A percentile compares a stretch with the other conserved stretches of the same genome.
phyloP scores from a whole-genome alignment of 2,797 vertebrate species.

The Odontamblyopus rebecca region DNA sequence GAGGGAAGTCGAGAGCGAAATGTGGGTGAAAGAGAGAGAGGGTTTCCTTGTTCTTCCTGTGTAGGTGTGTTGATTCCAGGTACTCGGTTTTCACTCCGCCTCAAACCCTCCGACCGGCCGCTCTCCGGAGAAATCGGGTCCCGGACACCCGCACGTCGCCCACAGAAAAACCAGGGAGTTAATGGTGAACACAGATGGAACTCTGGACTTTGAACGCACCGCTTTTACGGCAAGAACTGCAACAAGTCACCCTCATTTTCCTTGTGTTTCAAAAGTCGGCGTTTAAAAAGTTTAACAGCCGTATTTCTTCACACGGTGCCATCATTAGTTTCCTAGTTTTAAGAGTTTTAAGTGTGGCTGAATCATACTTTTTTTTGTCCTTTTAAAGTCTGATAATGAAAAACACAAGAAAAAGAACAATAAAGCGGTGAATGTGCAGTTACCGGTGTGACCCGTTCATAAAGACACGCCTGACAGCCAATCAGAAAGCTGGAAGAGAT shows the following conservation, averaged over 20 bases:
- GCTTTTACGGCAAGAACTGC: constrained; percentile 28
- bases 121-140: too few species aligned
- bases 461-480: background rate
- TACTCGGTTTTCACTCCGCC: background rate
- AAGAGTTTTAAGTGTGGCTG: too few species aligned
- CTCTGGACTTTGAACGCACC: constrained; percentile 60
- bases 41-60: background rate
- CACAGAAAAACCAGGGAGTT: constrained; percentile 43
- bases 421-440: too few species aligned
- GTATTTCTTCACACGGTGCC: background rate
- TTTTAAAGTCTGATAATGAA: too few species aligned
- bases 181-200: constrained; percentile 72
- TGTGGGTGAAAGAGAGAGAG: background rate
- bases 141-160: background rate
- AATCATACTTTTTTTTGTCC: too few species aligned
- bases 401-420: too few species aligned
- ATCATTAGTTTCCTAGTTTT: background rate
- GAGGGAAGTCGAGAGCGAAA: background rate
- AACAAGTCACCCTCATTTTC: background rate
- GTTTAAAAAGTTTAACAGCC: background rate
- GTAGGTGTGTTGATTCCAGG: background rate
- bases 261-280: background rate
- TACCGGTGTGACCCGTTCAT: too few species aligned
- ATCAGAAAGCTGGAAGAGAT: background rate
- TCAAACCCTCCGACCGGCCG: background rate